A percentile compares a stretch with the other conserved stretches of the same genome.
phyloP scores from a whole-genome alignment of 1,140 invertebrate genomes.

The Cotesia typhae region DNA sequence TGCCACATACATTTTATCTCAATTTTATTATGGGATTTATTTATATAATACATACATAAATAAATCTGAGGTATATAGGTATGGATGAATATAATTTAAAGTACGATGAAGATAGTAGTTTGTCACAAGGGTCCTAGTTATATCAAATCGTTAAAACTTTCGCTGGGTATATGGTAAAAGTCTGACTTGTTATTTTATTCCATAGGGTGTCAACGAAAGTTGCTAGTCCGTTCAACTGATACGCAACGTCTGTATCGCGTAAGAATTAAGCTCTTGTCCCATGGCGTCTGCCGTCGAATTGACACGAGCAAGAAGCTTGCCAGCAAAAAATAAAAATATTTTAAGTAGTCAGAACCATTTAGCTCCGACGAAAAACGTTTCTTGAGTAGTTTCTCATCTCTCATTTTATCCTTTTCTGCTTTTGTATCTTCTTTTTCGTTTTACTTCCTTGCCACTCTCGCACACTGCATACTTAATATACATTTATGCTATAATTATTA shows the following conservation, averaged over 20 bases:
- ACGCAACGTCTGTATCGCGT: conserved; percentile 36
- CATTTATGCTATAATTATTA: too few species aligned
- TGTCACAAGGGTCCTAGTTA: too few species aligned
- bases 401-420: conserved; percentile 6
- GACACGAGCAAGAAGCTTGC: conserved; percentile 35
- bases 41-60: too few species aligned
- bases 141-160: conserved; percentile 5
- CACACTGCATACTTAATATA: too few species aligned
- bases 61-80: too few species aligned
- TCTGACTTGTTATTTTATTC: background rate
- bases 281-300: conserved; percentile 26
- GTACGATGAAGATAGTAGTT: too few species aligned
- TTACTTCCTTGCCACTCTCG: background rate
- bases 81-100: too few species aligned
- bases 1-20: too few species aligned
- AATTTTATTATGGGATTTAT: too few species aligned
- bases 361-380: conserved; percentile 50
- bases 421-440: conserved; percentile 18
- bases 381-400: conserved; percentile 26
- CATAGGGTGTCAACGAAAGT: conserved; percentile 19
- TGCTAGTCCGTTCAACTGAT: conserved; percentile 12
- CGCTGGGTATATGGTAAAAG: conserved; percentile 3
- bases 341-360: conserved; percentile 47
- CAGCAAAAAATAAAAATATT: conserved; percentile 39
- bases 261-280: conserved; percentile 47